Evolutionary conservation across 2,888 invertebrate genomes (phyloP), one percentile per base, ranked within the genome.

Genomic region (Papilio gigon): DNA sequence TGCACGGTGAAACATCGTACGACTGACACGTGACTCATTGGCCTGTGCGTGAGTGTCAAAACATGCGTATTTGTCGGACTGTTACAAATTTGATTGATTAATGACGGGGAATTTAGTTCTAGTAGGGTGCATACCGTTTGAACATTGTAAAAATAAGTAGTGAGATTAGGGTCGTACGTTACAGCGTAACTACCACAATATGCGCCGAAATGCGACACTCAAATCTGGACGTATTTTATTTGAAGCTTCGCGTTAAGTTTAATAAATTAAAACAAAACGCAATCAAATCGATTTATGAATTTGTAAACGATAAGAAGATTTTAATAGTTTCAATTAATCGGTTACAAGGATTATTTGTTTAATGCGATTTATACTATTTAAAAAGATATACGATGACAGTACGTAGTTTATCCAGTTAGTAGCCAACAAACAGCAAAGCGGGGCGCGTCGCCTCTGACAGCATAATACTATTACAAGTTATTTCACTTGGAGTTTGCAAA

Each of bases 71-170:
- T 79, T 74, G 78, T 80, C 80, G 83, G 85, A 83, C 61, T 80
- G 80, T 74, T 80, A 75, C 78, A 80, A 76, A 79, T 80, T 78
- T 81, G 83, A 82, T 83, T 85, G 85, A 88, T 86, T 82, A 86
- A 85, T 84, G 82, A 79, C 80, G 80, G 77, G 78, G 81, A 82
- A 81, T 79, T 77, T 53, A 11, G 12, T 47, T 17, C 2, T 8
- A 62, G 44, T 37, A 37, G 68, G 68, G 68, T 17, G 63, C 44
- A 17, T 35, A 50, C 5, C 22, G 64, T 66, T 53, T 53, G n/a
- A 27, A 8, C 17, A 17, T 42, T 42, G 5, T 14, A 17, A 50
- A 50, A 30, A 9, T 5, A 53, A 22, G 44, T 30, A 30, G 8
- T 53, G n/a, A 30, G n/a, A 20, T 14, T 4, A 50, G 14, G 27